Evolutionary conservation across 2,113 vertebrate species (phyloP).

Genomic region (Poeciliopsis turrubarensis): DNA sequence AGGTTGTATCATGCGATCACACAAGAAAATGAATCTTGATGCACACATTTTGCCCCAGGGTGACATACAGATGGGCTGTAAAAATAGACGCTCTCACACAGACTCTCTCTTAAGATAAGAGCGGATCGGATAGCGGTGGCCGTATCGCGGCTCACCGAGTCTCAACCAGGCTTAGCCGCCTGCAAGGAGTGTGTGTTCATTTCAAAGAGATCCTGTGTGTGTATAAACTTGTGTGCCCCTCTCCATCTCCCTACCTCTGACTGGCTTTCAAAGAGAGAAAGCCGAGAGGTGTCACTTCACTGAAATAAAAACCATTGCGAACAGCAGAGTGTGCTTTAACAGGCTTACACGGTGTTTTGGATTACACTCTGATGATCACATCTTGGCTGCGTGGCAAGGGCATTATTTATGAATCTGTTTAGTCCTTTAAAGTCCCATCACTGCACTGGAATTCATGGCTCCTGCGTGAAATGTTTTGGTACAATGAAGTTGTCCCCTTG

Average conservation of each 20-base stretch:
- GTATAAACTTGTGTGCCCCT: constrained; percentile 22
- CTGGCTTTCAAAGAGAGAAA: constrained; percentile 57
- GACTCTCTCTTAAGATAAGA: constrained; percentile 63
- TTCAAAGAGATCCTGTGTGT: constrained; percentile 64
- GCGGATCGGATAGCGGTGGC: constrained; percentile 51
- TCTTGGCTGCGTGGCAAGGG: constrained; percentile 27
- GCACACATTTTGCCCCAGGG: too few species aligned
- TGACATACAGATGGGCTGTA: constrained; percentile 5
- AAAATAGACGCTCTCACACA: constrained; percentile 26
- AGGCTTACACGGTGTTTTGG: constrained; percentile 21
- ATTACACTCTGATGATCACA: constrained; percentile 11
- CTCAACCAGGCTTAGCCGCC: constrained; percentile 54
- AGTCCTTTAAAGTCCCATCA: constrained; percentile 32
- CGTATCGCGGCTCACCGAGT: constrained; percentile 42
- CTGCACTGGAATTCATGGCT: background rate
- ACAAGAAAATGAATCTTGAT: too few species aligned
- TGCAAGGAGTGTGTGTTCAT: constrained; percentile 48
- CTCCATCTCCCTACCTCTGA: background rate
- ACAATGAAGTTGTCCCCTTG: constrained; percentile 19
- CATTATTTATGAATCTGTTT: constrained; percentile 36
- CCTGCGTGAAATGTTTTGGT: constrained; percentile 4
- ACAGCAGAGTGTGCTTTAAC: constrained; percentile 20
- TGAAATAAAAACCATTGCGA: constrained; percentile 31
- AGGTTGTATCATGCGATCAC: too few species aligned
- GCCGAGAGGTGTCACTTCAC: constrained; percentile 45